Percentiles rank a stretch among this genome's conserved stretches.
Evolutionary conservation across 1,140 invertebrate species (phyloP).

Genomic region (Delia radicum): DNA sequence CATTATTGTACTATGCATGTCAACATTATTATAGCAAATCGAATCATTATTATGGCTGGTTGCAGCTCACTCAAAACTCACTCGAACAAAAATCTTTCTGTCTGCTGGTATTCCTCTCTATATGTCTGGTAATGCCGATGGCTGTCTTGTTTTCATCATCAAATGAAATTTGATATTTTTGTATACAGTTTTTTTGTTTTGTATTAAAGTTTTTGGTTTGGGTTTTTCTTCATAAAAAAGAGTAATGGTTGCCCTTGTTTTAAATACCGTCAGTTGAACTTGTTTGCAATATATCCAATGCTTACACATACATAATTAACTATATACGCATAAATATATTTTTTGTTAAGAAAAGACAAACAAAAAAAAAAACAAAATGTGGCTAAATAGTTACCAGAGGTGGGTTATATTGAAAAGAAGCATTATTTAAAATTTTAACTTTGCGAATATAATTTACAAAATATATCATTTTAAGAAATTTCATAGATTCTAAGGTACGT

Average conservation of each 20-base stretch:
- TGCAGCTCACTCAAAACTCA: constrained; percentile 54
- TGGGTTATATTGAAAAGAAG: too few relatives aligned
- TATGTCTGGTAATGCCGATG: background rate
- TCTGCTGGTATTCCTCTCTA: constrained; percentile 29
- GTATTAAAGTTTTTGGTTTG: background rate
- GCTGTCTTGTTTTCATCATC: constrained; percentile 5
- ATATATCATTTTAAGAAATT: too few relatives aligned
- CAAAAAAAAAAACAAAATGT: too few relatives aligned
- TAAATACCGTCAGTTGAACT: background rate
- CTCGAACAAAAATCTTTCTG: constrained; percentile 34
- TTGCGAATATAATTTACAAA: too few relatives aligned
- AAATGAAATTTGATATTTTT: constrained; percentile 18
- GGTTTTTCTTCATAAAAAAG: background rate
- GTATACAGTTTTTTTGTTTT: background rate
- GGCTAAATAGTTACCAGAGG: too few relatives aligned
- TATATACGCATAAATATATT: too few relatives aligned
- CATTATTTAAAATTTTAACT: too few relatives aligned
- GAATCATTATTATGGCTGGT: constrained; percentile 56
- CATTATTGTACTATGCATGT: constrained; percentile 37
- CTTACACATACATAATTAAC: too few relatives aligned
- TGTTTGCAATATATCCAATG: too few relatives aligned
- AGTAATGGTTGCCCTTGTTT: constrained; percentile 11
- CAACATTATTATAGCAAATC: constrained; percentile 51
- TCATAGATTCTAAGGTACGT: too few relatives aligned
- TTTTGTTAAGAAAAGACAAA: too few relatives aligned